Evolutionary conservation across 1,140 invertebrate species (phyloP).

Genomic region (Meloidogyne exigua): DNA sequence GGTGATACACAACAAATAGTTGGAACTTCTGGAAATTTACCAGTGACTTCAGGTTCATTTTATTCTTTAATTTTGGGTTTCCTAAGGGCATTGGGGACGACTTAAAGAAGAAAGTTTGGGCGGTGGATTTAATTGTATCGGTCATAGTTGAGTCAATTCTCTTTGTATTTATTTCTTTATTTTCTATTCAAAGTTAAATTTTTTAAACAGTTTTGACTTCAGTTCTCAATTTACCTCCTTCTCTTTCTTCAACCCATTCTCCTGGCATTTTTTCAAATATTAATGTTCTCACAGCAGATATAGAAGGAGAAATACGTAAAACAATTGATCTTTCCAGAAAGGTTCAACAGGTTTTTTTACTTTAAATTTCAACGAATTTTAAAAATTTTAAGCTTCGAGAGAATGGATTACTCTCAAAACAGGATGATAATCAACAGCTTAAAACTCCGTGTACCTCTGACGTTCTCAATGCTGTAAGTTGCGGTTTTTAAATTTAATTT

Average conservation of each 20-base stretch:
- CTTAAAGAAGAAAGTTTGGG: too few relatives aligned
- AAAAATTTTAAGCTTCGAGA: slow-evolving; percentile 39
- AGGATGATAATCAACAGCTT: slow-evolving; percentile 43
- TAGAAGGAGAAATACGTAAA: slow-evolving; percentile 46
- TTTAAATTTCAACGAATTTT: not conserved
- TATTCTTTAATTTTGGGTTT: not conserved
- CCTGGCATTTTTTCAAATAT: slow-evolving; percentile 52
- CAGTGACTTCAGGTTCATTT: slow-evolving; percentile 23
- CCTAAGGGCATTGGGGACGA: too few relatives aligned
- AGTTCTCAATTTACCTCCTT: slow-evolving; percentile 48
- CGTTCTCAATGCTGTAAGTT: slow-evolving; percentile 40
- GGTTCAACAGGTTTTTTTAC: slow-evolving; percentile 39
- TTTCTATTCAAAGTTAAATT: too few relatives aligned
- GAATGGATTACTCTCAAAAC: slow-evolving; percentile 33
- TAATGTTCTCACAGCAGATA: slow-evolving; percentile 44
- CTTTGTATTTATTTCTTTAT: too few relatives aligned
- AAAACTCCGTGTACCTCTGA: slow-evolving; percentile 50
- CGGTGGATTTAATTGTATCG: too few relatives aligned
- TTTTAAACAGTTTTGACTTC: slow-evolving; percentile 20
- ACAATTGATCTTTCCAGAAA: slow-evolving; percentile 49
- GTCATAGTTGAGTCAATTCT: too few relatives aligned
- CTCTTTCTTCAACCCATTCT: slow-evolving; percentile 40
- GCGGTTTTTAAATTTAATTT: not conserved
- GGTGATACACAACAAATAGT: slow-evolving; percentile 1
- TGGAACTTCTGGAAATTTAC: slow-evolving; percentile 10